Percentiles rank a stretch among this genome's conserved stretches.
Evolutionary conservation across 1,140 invertebrate species (phyloP).

Genomic region (Megalopta genalis): DNA sequence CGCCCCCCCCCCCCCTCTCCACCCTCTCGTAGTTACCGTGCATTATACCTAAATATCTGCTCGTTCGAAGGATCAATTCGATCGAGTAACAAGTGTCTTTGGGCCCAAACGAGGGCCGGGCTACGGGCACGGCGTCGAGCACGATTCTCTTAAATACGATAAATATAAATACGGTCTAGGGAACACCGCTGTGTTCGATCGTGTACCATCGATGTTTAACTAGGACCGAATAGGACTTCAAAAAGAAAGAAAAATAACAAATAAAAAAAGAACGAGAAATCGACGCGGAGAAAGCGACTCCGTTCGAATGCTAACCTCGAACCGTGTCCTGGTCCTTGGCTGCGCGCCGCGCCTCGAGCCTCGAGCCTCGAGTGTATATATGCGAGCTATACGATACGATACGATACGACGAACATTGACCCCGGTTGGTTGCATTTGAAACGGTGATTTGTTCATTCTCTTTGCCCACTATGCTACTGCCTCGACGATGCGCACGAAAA

Average conservation of each 20-base stretch:
- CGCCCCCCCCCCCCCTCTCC: not conserved
- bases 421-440: not conserved
- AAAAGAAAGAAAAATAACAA: too few species aligned
- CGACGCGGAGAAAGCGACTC: too few species aligned
- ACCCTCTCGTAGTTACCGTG: not conserved
- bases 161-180: not conserved
- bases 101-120: not conserved
- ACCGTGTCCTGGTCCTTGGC: not conserved
- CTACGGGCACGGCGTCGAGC: too few species aligned
- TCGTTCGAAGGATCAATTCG: not conserved
- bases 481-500: conserved; percentile 1
- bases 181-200: not conserved
- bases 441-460: not conserved
- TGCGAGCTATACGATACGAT: not conserved
- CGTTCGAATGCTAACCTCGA: too few species aligned
- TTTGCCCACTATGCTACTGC: not conserved
- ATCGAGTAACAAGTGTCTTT: not conserved
- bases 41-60: not conserved
- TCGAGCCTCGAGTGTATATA: not conserved
- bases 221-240: too few species aligned
- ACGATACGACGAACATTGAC: not conserved
- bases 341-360: not conserved
- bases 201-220: too few species aligned
- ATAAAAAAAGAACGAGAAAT: too few species aligned
- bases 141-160: too few species aligned